Conservation (phyloP, 2,797 vertebrate species). For the Peromyscus melanophrys region DNA sequence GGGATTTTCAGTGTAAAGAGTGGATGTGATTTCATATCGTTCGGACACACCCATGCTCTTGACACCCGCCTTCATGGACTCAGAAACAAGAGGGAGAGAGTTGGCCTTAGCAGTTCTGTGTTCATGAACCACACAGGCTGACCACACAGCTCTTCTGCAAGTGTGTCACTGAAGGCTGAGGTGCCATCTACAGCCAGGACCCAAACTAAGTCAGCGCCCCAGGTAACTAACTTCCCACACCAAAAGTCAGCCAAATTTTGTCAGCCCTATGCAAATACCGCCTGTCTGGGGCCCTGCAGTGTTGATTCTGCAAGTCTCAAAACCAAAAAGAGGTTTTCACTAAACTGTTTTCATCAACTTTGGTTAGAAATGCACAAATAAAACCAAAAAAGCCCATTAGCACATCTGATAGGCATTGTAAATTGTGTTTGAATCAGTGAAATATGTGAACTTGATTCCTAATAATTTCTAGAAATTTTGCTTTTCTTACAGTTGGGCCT, state of each 20-base stretch:
- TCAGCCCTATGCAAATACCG: neutral
- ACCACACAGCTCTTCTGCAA: neutral
- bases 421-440: neutral
- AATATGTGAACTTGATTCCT: neutral
- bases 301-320: neutral
- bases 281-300: neutral
- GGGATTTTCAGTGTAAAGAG: neutral
- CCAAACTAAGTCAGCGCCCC: neutral
- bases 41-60: neutral
- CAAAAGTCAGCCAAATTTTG: conserved; percentile 2
- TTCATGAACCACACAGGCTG: neutral
- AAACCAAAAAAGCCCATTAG: neutral
- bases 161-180: neutral
- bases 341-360: conserved; percentile 13
- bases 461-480: conserved; percentile 49
- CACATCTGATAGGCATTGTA: neutral
- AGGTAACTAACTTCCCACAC: conserved; percentile 29
- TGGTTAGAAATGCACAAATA: conserved; percentile 11
- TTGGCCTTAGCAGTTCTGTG: neutral
- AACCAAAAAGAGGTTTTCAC: neutral
- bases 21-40: neutral
- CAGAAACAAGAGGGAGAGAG: neutral
- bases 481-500: neutral
- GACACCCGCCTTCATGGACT: neutral
- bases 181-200: neutral